Evolutionary conservation across 2,888 invertebrate genomes (phyloP), one percentile per base, ranked within the genome.

Genomic region (Ormyrus rosae): DNA sequence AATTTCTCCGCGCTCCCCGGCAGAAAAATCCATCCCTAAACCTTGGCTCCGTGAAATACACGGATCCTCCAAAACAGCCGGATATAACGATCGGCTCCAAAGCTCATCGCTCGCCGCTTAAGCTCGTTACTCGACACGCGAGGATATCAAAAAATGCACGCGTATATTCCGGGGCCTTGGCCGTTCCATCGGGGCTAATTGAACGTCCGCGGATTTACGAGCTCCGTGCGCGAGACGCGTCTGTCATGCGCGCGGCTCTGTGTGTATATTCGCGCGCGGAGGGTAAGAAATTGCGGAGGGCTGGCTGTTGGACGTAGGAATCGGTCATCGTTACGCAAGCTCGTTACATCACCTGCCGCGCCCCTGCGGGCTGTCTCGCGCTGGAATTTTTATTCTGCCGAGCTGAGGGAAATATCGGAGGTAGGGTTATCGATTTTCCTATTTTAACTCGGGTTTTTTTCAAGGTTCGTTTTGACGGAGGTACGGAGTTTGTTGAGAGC

Each of bases 241-340:
- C 34, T 34, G 34, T 34, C 11, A 19, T 13, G 65, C 51, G 1
- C n/a, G n/a, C 48, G 6, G 9, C 45, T 45, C 46, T 3, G 6
- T 51, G 13, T 50, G 45, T 60, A n/a, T 10, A 53, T 34, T 34
- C 34, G 34, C 34, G 34, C 34, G 34, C 34, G 34, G 56, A 34
- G 9, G 56, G 13, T 19, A n/a, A 67, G n/a, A 53, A n/a, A 69
- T 61, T 34, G 61, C 6, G 50, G 51, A 45, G 46, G 69, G 10
- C 71, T 2, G 9, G 51, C 5, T 60, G 13, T 48, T 4, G 34
- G 34, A 34, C 34, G 34, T 34, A 34, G 34, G 34, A 34, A 74
- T 74, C 56, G 64, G 48, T 56, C 64, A 65, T 74, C 73, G 64
- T 65, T 74, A 74, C 19, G 56, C 55, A 4, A 34, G 63, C 51